phyloP scores from a whole-genome alignment of 1,140 invertebrate species.

The Eupristina koningsbergeri region DNA sequence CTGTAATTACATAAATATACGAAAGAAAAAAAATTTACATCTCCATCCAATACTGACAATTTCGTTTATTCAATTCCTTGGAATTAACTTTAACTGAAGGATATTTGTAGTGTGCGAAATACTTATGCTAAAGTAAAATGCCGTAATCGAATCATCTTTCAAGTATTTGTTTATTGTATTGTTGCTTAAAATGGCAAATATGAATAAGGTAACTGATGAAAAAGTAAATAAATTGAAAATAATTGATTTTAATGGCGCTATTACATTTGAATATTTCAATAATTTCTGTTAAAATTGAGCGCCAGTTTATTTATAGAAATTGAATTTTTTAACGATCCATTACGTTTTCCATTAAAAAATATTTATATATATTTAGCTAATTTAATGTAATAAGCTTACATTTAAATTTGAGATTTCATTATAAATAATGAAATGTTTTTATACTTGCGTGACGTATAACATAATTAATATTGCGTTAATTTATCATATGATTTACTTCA shows the following conservation, averaged over 20 bases:
- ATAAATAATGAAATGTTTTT: no score
- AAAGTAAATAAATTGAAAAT: conserved; percentile 10
- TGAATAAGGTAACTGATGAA: conserved; percentile 8
- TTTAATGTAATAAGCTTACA: not conserved
- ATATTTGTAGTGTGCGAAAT: not conserved
- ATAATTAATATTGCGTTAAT: no score
- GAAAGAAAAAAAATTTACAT: not conserved
- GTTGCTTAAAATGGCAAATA: conserved; percentile 13
- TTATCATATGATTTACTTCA: no score
- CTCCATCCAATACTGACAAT: not conserved
- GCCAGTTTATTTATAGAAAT: conserved; percentile 20
- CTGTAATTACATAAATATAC: not conserved
- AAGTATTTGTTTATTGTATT: conserved; percentile 11
- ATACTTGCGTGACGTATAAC: no score
- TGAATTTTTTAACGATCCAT: not conserved
- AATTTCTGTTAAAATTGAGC: not conserved
- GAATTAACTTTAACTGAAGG: not conserved
- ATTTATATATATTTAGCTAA: not conserved
- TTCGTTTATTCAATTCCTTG: not conserved
- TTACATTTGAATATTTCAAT: conserved; percentile 14
- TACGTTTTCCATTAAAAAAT: not conserved
- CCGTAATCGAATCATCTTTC: conserved; percentile 20
- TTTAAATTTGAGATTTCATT: no score
- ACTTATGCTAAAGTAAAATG: not conserved
- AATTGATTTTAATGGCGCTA: conserved; percentile 29